Evolutionary conservation across 2,888 invertebrate species (phyloP), one percentile per base, ranked within the genome.

Genomic region (Phyllotreta striolata): DNA sequence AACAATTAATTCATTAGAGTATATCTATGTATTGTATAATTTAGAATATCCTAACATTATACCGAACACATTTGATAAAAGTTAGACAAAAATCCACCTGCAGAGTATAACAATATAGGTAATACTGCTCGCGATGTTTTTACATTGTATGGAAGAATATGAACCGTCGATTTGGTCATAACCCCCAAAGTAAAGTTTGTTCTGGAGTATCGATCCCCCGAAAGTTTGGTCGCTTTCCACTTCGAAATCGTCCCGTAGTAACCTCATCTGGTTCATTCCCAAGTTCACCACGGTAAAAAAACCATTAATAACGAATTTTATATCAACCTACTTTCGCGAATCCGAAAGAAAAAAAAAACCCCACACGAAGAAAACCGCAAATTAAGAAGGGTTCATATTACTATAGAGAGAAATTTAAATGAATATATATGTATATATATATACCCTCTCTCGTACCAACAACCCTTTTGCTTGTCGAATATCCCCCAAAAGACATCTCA

Each of bases 161-260:
- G 49, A 35, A 49, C 37, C 40, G 41, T 49, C 40, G 58, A 49
- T 34, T 52, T 60, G 60, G 60, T 54, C 52, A 60, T 60, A 60
- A 60, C 44, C 58, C 38, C 44, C 13, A 62, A 62, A 24, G 24
- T 54, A 57, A 62, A 57, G 47, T 62, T 62, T 56, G 62, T 58
- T 49, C 55, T 39, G 38, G 40, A 40, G 37, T 62, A 65, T 65
- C 62, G 65, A 65, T 62, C 43, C 41, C 44, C 58, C 8, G 41
- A 54, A 65, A 65, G 39, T 62, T 58, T 44, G 51, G 49, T 14
- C 55, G 62, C 49, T 37, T 46, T 55, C 59, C 43, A 34, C 49
- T 47, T 43, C 24, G 24, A 12, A 55, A 56, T 34, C 41, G 38
- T 47, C 47, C 41, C 51, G 24, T 40, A 51, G 56, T 56, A 44